Evolutionary conservation across 2,888 invertebrate species (phyloP).

Genomic region (Machimus rusticus): DNA sequence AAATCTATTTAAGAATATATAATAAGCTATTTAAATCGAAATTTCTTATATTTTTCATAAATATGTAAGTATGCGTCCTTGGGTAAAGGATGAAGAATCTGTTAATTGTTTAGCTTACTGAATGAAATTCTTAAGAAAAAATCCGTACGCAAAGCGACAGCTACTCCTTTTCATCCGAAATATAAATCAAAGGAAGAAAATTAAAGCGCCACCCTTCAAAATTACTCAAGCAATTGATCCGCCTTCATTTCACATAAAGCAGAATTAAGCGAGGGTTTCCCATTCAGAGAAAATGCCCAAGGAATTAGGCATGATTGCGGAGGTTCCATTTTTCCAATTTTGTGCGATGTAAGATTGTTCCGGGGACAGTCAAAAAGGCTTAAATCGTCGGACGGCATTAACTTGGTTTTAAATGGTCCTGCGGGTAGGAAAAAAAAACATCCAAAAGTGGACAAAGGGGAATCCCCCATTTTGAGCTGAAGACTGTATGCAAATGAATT

Average conservation of each 20-base stretch:
- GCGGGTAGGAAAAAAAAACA: background rate
- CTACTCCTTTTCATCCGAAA: background rate
- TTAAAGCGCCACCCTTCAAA: background rate
- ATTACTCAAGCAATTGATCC: background rate
- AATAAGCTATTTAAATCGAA: too few relatives aligned
- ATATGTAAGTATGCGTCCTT: too few relatives aligned
- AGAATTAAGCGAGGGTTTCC: background rate
- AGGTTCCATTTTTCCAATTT: constrained; percentile 10
- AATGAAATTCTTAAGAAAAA: background rate
- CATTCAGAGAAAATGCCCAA: background rate
- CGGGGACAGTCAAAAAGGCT: constrained; percentile 9
- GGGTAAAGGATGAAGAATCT: background rate
- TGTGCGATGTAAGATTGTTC: background rate
- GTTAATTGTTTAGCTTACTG: background rate
- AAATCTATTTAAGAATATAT: too few relatives aligned
- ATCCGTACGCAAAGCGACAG: background rate
- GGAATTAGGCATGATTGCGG: background rate
- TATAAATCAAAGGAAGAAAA: background rate
- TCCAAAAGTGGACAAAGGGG: background rate
- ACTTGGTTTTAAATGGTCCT: background rate
- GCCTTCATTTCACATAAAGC: background rate
- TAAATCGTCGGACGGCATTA: constrained; percentile 20
- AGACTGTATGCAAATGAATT: constrained; percentile 29
- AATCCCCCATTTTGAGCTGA: background rate
- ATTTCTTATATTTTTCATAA: too few relatives aligned